Evolutionary conservation across 2,113 vertebrate species (phyloP), one percentile per base, ranked within the genome.

Genomic region (Microcebus ravelobensis): DNA sequence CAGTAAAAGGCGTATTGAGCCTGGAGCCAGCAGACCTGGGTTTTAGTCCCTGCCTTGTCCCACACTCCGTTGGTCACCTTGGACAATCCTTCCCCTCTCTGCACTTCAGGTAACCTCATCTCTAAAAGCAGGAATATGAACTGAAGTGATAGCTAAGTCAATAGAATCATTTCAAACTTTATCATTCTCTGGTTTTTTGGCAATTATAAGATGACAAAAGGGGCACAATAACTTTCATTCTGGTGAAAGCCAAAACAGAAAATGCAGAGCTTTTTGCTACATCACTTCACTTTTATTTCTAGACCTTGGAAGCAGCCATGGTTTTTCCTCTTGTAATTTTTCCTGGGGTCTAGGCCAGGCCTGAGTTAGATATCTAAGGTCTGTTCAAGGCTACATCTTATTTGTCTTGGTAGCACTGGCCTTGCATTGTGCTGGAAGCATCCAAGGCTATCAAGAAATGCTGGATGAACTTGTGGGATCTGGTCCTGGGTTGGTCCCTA

Each of bases 161-260:
- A 84, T 45, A 36, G n/a, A 71, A 52, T 71, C 84, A 20, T 76
- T 90, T 96, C 48, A n/a, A 86, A 68, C 42, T 91, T 82, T 48
- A 80, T 90, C 10, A 34, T 84, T 42, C 34, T 95, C 55, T 55
- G 21, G 59, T 55, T 92, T 65, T 55, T 10, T n/a, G 63, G 27
- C 48, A 73, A 87, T 59, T 63, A 15, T 25, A 42, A 2, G 12
- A 71, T 80, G n/a, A 79, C 2, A 1, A 48, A 87, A 42, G 50
- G 50, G 45, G 6, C 70, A 45, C 17, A 45, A 31, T 23, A 48
- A 63, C 88, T 80, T 96, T 94, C 31, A 67, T 67, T 89, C 71
- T 68, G 71, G 36, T 63, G 23, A 76, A 92, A 90, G 9, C 4
- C 14, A n/a, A n/a, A 83, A 67, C 55, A 93, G 74, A 89, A 96